phyloP scores from a whole-genome alignment of 2,888 invertebrate genomes.

The Melipona bicolor region DNA sequence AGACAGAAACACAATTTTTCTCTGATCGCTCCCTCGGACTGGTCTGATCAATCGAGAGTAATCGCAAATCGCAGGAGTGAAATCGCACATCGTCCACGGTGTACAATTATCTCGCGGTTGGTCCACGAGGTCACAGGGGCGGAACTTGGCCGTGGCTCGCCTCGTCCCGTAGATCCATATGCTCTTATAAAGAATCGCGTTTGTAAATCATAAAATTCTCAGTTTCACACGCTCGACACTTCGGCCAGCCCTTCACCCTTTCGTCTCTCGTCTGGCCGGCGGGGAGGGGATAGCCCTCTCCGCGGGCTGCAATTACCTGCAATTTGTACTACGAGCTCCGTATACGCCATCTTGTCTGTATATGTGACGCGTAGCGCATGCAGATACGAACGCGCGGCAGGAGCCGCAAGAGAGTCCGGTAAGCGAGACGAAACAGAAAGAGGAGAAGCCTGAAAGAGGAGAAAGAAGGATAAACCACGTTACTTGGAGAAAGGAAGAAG shows the following conservation, averaged over 20 bases:
- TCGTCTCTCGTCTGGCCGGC: constrained; percentile 2
- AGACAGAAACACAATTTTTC: background rate
- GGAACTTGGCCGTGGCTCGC: constrained; percentile 37
- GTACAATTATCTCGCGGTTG: constrained; percentile 62
- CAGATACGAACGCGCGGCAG: constrained; percentile 53
- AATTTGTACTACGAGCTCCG: constrained; percentile 77
- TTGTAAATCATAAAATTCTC: constrained; percentile 80
- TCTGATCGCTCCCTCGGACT: background rate
- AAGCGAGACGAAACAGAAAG: constrained; percentile 7
- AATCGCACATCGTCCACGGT: constrained; percentile 53
- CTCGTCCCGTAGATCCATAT: constrained; percentile 55
- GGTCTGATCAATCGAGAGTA: constrained; percentile 7
- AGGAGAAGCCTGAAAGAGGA: constrained; percentile 10
- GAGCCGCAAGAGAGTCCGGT: background rate
- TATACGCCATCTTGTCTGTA: constrained; percentile 70
- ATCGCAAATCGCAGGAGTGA: constrained; percentile 58
- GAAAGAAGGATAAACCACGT: constrained; percentile 11
- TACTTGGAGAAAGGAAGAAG: background rate
- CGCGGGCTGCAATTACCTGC: constrained; percentile 77
- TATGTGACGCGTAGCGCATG: constrained; percentile 60
- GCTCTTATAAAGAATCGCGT: constrained; percentile 71
- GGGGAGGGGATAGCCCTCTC: constrained; percentile 52
- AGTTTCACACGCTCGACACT: constrained; percentile 78
- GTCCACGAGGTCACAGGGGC: constrained; percentile 61
- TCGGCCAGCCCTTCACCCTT: constrained; percentile 41